These are phyloP conservation scores for Anhinga rufa DNA, from an alignment of 2,113 vertebrate genomes.

Conservation along the genomic window DNA sequence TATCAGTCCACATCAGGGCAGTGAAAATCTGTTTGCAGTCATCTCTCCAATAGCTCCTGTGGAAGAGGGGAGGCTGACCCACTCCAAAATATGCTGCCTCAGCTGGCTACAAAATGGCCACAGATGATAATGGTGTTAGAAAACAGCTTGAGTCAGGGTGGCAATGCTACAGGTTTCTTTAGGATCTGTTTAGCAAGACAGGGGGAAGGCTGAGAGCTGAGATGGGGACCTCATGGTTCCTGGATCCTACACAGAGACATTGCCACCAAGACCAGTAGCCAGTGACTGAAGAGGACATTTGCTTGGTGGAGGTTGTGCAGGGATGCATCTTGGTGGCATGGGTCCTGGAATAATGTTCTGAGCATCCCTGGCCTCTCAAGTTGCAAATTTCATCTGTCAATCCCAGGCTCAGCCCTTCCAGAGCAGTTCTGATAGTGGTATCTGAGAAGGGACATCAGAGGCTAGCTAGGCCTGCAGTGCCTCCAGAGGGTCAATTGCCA, in stretches of 20 bases:
- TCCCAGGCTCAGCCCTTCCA: background rate
- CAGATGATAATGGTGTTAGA: background rate
- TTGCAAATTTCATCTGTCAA: constrained; percentile 46
- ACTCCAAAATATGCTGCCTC: constrained; percentile 47
- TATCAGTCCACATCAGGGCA: constrained; percentile 61
- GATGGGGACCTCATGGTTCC: background rate
- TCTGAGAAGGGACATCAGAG: background rate
- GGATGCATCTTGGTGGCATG: background rate
- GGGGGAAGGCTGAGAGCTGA: background rate
- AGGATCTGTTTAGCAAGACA: background rate
- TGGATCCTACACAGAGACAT: background rate
- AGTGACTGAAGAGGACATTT: background rate
- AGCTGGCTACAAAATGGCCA: constrained; percentile 8
- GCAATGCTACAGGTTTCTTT: background rate
- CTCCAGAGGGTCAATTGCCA: constrained; percentile 32
- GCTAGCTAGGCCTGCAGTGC: constrained; percentile 3
- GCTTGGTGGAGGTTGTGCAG: background rate
- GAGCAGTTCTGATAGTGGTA: constrained; percentile 2
- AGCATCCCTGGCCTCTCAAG: background rate
- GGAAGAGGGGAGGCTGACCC: constrained; percentile 53
- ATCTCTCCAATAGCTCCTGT: constrained; percentile 64
- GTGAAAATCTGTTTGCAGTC: constrained; percentile 76
- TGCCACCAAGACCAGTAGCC: background rate
- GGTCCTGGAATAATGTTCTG: background rate
- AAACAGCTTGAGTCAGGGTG: background rate